These are phyloP conservation scores for Geotrupes spiniger DNA, from an alignment of 2,888 invertebrate genomes.

Conservation along the genomic window DNA sequence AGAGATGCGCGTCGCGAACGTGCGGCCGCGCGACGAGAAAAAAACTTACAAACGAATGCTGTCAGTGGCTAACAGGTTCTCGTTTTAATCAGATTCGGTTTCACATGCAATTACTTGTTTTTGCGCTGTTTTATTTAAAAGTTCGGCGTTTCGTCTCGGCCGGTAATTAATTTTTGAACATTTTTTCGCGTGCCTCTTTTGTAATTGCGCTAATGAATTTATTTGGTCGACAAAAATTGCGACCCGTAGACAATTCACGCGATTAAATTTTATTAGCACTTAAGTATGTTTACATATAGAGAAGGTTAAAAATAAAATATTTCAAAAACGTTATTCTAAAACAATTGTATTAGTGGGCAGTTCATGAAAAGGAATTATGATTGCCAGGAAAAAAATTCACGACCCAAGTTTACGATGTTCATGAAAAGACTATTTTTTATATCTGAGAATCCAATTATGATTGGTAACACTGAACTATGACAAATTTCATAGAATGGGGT, in stretches of 20 bases:
- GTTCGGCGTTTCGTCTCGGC: conserved; percentile 32
- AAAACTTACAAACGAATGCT: conserved; percentile 21
- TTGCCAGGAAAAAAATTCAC: too few relatives aligned
- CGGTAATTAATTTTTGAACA: conserved; percentile 32
- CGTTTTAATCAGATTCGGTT: conserved; percentile 39
- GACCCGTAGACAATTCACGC: not conserved
- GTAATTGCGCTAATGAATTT: conserved; percentile 1
- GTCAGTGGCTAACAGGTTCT: conserved; percentile 37
- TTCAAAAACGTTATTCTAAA: too few relatives aligned
- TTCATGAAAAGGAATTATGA: too few relatives aligned
- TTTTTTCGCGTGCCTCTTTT: conserved; percentile 1
- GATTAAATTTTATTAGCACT: too few relatives aligned
- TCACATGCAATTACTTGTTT: conserved; percentile 38
- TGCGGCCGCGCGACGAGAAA: conserved; percentile 9
- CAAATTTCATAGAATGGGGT: too few relatives aligned
- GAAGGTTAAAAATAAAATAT: too few relatives aligned
- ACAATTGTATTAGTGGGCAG: too few relatives aligned
- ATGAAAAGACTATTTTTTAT: too few relatives aligned
- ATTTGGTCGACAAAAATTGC: not conserved
- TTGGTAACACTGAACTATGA: too few relatives aligned
- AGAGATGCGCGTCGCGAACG: conserved; percentile 4
- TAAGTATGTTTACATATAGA: too few relatives aligned
- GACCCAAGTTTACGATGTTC: too few relatives aligned
- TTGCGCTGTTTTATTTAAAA: conserved; percentile 37
- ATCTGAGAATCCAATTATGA: too few relatives aligned